Base-by-base conservation (phyloP, 2,113 vertebrate genomes). In the Piprites chloris region DNA sequence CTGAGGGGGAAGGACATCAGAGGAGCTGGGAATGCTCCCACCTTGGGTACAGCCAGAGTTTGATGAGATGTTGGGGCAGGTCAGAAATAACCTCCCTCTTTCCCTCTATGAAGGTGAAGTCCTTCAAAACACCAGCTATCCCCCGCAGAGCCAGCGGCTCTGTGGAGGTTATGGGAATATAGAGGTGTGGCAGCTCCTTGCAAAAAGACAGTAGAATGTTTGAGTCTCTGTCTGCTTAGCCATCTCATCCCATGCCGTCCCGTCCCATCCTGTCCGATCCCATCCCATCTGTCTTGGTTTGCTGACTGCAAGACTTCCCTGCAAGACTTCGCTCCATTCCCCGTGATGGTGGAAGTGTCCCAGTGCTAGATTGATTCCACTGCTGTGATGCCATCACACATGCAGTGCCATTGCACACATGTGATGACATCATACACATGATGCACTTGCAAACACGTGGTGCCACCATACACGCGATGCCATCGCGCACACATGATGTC, bases 1-100 rank as follows among this genome's bases (percentile, higher is more conserved):
- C 14, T 23, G 16, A 6, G 21, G 6, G 7, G 11, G 19, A 56
- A 67, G 42, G 50, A 74, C 35, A 11, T 22, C 0, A 1, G 30
- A 42, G 30, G 50, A 30, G 30, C 2, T 24, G 62, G 28, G 63
- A 77, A 33, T 55, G 5, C n/a, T 53, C 80, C 7, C 18, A 4
- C 17, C 30, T 33, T 21, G 20, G 22, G 10, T 14, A 37, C 12
- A n/a, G 16, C 49, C 17, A 21, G 9, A 14, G 7, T 39, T 14
- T 19, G 63, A 7, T 12, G 6, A 35, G 3, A 21, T 42, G 46
- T 53, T 26, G 49, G 27, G 7, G 16, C 30, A 24, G 42, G 28
- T 35, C 7, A 20, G 35, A 39, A 67, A 20, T 26, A 39, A 9
- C 6, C 22, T 5, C 9, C 19, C 41, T 22, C 23, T 68, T 42